Percentiles rank a stretch among this genome's conserved stretches.
These are phyloP conservation scores for Hydraecia micacea DNA, from an alignment of 2,888 invertebrate genomes.

Conservation along the genomic window DNA sequence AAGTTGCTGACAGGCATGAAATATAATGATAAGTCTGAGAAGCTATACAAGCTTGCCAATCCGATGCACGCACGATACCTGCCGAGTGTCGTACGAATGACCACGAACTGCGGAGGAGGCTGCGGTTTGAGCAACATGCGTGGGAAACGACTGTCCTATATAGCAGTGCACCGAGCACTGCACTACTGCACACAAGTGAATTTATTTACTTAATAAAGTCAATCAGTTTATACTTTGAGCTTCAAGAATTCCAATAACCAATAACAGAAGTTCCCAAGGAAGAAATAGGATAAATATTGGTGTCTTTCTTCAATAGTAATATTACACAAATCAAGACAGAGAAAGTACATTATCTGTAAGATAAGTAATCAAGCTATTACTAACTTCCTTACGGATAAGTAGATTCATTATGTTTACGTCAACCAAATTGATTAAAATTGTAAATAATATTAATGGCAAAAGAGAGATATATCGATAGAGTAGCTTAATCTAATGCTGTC, in stretches of 20 bases:
- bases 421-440: slow-evolving; percentile 62
- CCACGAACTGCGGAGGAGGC: slow-evolving; percentile 76
- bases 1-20: slow-evolving; percentile 31
- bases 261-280: slow-evolving; percentile 2
- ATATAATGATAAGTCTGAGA: slow-evolving; percentile 42
- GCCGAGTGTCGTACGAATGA: slow-evolving; percentile 67
- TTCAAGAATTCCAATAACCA: background rate
- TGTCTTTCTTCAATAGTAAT: background rate
- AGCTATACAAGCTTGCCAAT: slow-evolving; percentile 41
- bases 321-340: slow-evolving; percentile 15
- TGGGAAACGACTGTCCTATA: slow-evolving; percentile 80
- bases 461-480: slow-evolving; percentile 64
- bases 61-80: slow-evolving; percentile 55
- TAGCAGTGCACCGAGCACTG: slow-evolving; percentile 68
- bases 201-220: slow-evolving; percentile 47
- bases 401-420: slow-evolving; percentile 57
- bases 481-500: slow-evolving; percentile 70
- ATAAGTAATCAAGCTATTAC: slow-evolving; percentile 47
- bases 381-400: slow-evolving; percentile 41
- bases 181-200: slow-evolving; percentile 59
- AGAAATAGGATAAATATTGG: background rate
- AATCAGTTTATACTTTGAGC: slow-evolving; percentile 7
- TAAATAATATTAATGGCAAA: slow-evolving; percentile 62
- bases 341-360: slow-evolving; percentile 34
- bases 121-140: slow-evolving; percentile 80